Percentiles rank a stretch among this genome's conserved stretches.
These are phyloP conservation scores for Hyles euphorbiae DNA, from an alignment of 1,140 invertebrate genomes.

Conservation along the genomic window DNA sequence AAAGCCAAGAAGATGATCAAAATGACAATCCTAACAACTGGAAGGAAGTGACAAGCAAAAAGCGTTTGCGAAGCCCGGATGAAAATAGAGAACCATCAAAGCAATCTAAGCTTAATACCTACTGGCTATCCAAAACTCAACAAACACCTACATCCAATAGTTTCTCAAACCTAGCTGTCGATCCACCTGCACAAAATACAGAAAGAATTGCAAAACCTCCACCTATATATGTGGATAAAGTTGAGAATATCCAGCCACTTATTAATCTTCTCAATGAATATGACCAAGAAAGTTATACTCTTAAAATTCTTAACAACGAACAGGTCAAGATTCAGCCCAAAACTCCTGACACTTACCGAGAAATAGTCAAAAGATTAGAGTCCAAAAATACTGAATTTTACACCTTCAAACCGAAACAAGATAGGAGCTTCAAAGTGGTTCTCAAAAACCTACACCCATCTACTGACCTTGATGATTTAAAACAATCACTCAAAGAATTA, in stretches of 20 bases:
- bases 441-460: conserved; percentile 28
- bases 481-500: conserved; percentile 7
- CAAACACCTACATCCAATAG: conserved; percentile 3
- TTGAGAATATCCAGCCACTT: conserved; percentile 11
- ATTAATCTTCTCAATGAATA: conserved; percentile 1
- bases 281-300: conserved; percentile 1
- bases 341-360: conserved; percentile 7
- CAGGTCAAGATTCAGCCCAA: conserved; percentile 12
- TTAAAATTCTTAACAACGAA: conserved; percentile 12
- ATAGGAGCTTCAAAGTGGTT: conserved; percentile 23
- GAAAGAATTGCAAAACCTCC: conserved; percentile 9
- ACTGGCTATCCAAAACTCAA: conserved; percentile 10
- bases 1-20: neutral
- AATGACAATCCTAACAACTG: neutral
- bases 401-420: conserved; percentile 25
- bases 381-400: conserved; percentile 11
- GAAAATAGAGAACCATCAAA: conserved; percentile 3
- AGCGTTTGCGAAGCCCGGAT: conserved; percentile 1
- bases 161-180: neutral
- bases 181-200: neutral
- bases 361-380: conserved; percentile 4
- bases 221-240: conserved; percentile 10
- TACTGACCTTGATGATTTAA: conserved; percentile 20
- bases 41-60: conserved; percentile 3
- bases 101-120: conserved; percentile 12